These are phyloP conservation scores for Pachycephus smyrnensis DNA, from an alignment of 2,888 invertebrate species.

Conservation along the genomic window DNA sequence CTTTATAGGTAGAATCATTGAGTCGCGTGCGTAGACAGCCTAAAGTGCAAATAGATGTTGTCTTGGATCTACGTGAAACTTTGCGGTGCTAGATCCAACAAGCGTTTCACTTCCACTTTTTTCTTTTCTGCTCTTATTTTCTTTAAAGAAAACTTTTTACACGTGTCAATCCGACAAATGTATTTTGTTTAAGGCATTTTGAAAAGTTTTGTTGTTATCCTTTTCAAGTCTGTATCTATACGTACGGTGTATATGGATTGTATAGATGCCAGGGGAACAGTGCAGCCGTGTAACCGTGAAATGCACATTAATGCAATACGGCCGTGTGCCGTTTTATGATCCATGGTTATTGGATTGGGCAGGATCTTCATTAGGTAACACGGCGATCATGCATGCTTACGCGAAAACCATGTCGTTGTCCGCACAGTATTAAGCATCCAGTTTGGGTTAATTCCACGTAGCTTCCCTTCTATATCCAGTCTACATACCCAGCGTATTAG, in stretches of 20 bases:
- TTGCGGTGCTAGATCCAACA: neutral
- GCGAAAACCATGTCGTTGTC: slow-evolving; percentile 5
- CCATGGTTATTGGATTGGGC: slow-evolving; percentile 25
- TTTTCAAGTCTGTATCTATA: too few species aligned
- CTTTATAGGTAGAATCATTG: neutral
- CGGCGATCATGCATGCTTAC: slow-evolving; percentile 27
- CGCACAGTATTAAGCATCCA: slow-evolving; percentile 36
- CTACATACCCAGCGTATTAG: slow-evolving; percentile 2
- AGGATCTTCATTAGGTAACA: slow-evolving; percentile 34
- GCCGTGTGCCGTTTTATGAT: neutral
- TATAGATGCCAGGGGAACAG: neutral
- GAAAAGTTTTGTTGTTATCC: neutral
- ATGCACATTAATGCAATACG: neutral
- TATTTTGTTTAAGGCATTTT: neutral
- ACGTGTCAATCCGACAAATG: neutral
- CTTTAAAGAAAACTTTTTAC: neutral
- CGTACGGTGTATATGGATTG: neutral
- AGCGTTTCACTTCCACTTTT: neutral
- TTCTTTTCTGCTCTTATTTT: too few species aligned
- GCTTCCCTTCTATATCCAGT: slow-evolving; percentile 21
- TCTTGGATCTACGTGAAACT: neutral
- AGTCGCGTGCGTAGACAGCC: neutral
- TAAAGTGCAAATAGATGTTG: neutral
- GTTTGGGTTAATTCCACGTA: slow-evolving; percentile 33
- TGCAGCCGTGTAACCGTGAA: neutral